Evolutionary conservation across 2,888 invertebrate species (phyloP), one percentile per base, ranked within the genome.

Genomic region (Macaria notata): DNA sequence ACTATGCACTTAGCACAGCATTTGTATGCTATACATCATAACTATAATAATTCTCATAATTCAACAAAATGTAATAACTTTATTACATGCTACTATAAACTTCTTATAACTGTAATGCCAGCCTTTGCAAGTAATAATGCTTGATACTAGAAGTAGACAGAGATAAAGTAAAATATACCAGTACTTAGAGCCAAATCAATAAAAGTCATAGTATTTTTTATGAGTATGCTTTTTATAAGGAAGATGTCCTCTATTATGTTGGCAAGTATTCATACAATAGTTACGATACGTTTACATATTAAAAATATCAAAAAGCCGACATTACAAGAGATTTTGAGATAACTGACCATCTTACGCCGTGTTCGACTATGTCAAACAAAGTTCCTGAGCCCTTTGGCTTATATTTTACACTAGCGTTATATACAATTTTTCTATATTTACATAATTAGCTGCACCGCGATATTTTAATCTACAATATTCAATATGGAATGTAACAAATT

Each of bases 1-100:
- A 92, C 92, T 92, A 91, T 91, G 91, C 91, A 86, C 81, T 86
- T 87, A 89, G 91, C 91, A 91, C 91, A 90, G 91, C 87, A 88
- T 84, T 84, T 82, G 8, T 79, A 77, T 81, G 81, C 81, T 83
- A 59, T 56, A 47, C 49, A 80, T 19, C 19, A 19, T 81, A 79
- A 78, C 80, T 79, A 75, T 73, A 72, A 78, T 77, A 79, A 64
- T 64, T 68, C 75, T 63, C 41, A 67, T 63, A 71, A 73, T 64
- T 67, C 61, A 64, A 68, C 65, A 65, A 69, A 71, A 69, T 69
- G 64, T 62, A 70, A 73, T 68, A 65, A 65, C 62, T 56, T 65
- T 54, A 59, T 55, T 54, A 62, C 61, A 62, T 61, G 50, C 56
- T 61, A 63, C 49, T 43, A 64, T 67, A 65, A 60, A 65, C 43